Evolutionary conservation across 23 tunicate species (phyloP), one percentile per base, ranked within the genome.

Genomic region (Ascidia mentula): DNA sequence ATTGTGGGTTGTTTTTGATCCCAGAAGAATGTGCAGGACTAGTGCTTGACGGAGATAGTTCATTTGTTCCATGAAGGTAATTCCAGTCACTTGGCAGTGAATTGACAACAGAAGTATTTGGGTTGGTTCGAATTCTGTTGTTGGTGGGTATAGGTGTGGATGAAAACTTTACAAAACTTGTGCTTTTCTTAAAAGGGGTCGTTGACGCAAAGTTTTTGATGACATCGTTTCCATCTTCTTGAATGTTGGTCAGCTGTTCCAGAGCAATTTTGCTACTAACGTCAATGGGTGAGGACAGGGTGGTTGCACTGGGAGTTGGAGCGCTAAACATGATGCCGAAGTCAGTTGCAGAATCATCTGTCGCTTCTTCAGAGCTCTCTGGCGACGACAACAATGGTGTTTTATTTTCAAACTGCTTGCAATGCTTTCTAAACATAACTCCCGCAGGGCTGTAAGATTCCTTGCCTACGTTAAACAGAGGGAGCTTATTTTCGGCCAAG

Each of bases 401-500:
- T 12, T 69, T 15, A 3, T 53, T 53, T 9, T 53, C 65, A 6
- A 20, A 28, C 13, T 53, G 7, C 24, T 53, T 53, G 13, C 24
- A 28, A 53, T 53, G 24, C 24, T 53, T 53, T 26, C 65, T 26
- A 53, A 53, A 20, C 1, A 53, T 28, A 5, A 53, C 65, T 9
- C 65, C 65, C 24, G 65, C 65, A 3, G 65, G 65, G 24, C 12
- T 53, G 22, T 53, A 26, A 53, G 65, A 26, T 3, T 53, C 24
- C 65, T 20, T 53, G 22, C 24, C 65, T 1, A 53, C 65, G 24
- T 53, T 28, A 53, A 53, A 53, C 12, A 53, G 65, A 53, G 65
- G 65, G 24, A 53, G 65, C 65, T 20, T 53, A 28, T 53, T 53
- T 53, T 84, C 89, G 17, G 96, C 96, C 40, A 90, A 81, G 38